Conservation (phyloP, 2,113 vertebrate species). For the Rutilus rutilus region DNA sequence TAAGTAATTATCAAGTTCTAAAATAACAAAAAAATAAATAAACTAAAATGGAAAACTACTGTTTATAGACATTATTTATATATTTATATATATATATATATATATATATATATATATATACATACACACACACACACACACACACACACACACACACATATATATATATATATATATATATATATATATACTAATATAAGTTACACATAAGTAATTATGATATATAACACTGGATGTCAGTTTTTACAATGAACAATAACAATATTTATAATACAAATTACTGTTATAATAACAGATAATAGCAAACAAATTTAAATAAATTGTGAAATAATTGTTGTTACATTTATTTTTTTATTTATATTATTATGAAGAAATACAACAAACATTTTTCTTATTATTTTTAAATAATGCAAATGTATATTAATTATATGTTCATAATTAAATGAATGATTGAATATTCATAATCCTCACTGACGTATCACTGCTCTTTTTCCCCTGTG, state of each 20-base stretch:
- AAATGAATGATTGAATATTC: not conserved
- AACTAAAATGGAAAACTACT: not conserved
- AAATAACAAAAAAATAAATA: not conserved
- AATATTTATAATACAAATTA: not conserved
- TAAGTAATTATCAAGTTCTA: too few species aligned
- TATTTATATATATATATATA: too few species aligned
- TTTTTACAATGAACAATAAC: not conserved
- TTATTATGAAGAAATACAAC: too few species aligned
- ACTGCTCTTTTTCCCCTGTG: conserved; percentile 18
- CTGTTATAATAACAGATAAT: not conserved
- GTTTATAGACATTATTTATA: too few species aligned
- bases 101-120: too few species aligned
- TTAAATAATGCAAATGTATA: not conserved
- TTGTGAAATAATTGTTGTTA: not conserved
- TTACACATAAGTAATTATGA: too few species aligned
- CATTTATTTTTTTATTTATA: not conserved
- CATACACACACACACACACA: too few species aligned
- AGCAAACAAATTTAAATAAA: not conserved
- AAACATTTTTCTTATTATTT: too few species aligned
- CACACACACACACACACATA: too few species aligned
- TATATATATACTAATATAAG: too few species aligned
- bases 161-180: too few species aligned
- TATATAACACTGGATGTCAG: too few species aligned
- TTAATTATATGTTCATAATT: not conserved
- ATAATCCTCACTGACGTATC: not conserved